These are phyloP conservation scores for Pygoscelis antarcticus DNA, from an alignment of 2,113 vertebrate genomes.

Conservation along the genomic window DNA sequence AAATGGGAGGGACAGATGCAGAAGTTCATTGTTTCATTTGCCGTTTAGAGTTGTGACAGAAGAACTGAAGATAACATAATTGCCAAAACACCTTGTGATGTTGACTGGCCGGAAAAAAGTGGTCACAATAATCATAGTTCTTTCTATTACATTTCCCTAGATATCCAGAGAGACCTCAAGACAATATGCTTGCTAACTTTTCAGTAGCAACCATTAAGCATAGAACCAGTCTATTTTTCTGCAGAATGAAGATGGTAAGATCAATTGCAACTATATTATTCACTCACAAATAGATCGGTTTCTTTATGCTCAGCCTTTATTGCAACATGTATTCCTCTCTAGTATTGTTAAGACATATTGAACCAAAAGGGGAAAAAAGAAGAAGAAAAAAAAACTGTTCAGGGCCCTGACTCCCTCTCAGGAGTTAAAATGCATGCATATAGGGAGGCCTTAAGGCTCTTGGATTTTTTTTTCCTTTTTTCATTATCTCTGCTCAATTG, in stretches of 20 bases:
- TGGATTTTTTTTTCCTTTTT: rapidly evolving
- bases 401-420: neutral
- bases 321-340: neutral
- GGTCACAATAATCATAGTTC: neutral
- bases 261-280: neutral
- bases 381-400: neutral
- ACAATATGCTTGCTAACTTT: neutral
- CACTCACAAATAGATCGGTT: neutral
- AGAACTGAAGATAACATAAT: neutral
- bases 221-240: neutral
- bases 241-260: neutral
- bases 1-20: neutral
- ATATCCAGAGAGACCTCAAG: neutral
- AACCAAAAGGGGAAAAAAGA: neutral
- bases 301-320: neutral
- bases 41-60: neutral
- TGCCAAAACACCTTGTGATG: neutral
- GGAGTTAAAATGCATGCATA: neutral
- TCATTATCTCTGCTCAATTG: neutral
- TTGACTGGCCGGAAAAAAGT: neutral
- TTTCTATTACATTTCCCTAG: neutral
- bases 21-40: neutral
- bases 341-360: neutral
- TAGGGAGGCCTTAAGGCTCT: neutral
- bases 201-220: neutral